Evolutionary conservation across 2,113 vertebrate genomes (phyloP).

Genomic region (Ursus arctos): DNA sequence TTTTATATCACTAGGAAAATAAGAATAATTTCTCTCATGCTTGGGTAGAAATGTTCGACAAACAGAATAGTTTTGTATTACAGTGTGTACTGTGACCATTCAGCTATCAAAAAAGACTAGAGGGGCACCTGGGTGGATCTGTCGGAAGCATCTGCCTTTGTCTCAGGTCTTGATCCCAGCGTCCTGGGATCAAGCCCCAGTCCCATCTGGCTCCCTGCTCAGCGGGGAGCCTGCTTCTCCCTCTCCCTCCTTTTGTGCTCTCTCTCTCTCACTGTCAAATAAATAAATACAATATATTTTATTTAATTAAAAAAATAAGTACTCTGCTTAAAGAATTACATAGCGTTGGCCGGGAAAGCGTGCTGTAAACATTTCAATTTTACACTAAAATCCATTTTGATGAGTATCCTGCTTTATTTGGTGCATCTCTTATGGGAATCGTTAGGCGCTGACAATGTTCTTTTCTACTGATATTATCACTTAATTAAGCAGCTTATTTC

Average conservation of each 20-base stretch:
- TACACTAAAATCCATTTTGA: conserved; percentile 54
- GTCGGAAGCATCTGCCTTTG: too few relatives aligned
- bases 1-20: background rate
- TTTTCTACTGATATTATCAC: background rate
- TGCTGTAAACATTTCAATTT: background rate
- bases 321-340: conserved; percentile 28
- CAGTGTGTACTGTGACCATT: background rate
- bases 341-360: background rate
- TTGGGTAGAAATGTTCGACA: background rate
- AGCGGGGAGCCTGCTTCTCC: too few relatives aligned
- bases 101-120: background rate
- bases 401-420: conserved; percentile 61
- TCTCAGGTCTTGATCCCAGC: too few relatives aligned
- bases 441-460: background rate
- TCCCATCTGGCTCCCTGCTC: too few relatives aligned
- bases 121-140: background rate
- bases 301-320: conserved; percentile 24
- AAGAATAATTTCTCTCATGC: background rate
- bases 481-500: conserved; percentile 68
- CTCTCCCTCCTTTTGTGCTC: too few relatives aligned
- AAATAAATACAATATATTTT: too few relatives aligned
- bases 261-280: too few relatives aligned
- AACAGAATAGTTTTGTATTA: background rate
- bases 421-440: conserved; percentile 26
- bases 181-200: too few relatives aligned